Evolutionary conservation across 2,797 vertebrate species (phyloP).

Genomic region (Acrossocheilus fasciatus): DNA sequence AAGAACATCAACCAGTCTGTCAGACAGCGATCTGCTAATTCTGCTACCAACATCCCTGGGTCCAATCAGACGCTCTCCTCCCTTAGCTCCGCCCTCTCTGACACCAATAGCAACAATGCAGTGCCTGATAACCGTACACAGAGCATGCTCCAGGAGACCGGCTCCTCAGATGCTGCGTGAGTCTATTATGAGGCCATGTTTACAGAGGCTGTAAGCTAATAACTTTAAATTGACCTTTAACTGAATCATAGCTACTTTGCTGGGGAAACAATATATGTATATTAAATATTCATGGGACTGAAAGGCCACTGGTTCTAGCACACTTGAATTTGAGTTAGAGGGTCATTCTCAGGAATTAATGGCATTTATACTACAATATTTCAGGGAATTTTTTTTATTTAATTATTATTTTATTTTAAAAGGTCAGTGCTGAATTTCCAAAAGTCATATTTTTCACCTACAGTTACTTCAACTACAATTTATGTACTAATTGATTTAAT

Average conservation of each 20-base stretch:
- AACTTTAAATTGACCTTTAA: not conserved
- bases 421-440: not conserved
- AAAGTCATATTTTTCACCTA: not conserved
- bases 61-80: constrained; percentile 93
- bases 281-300: not conserved
- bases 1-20: constrained; percentile 92
- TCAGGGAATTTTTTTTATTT: not conserved
- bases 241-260: not conserved
- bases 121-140: constrained; percentile 91
- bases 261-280: not conserved
- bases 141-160: constrained; percentile 89
- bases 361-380: not conserved
- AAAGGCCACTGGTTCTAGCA: not conserved
- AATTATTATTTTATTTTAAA: not conserved
- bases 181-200: not conserved
- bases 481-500: not conserved
- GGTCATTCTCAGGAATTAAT: not conserved
- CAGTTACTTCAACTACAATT: not conserved
- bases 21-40: constrained; percentile 87
- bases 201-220: not conserved
- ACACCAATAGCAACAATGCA: constrained; percentile 78
- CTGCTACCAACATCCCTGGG: constrained; percentile 93
- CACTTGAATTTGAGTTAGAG: not conserved
- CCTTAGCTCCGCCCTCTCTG: constrained; percentile 86
- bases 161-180: constrained; percentile 80